Conservation (phyloP, 2,888 invertebrate species). For the Caenorhabditis becei region DNA sequence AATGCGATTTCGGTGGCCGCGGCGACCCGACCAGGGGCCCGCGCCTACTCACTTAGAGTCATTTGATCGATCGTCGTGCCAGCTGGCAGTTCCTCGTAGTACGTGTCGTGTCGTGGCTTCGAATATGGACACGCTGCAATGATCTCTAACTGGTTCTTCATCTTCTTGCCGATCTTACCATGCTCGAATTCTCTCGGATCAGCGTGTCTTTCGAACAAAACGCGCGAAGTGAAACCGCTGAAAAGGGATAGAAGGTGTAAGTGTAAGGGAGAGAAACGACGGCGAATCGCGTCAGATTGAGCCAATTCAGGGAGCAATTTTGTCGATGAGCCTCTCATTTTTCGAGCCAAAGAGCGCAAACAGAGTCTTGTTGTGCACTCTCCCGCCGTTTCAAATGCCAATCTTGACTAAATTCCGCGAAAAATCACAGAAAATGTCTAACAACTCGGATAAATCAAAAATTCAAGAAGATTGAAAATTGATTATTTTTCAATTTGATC, state of each 20-base stretch:
- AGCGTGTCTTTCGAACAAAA: constrained; percentile 32
- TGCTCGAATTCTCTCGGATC: constrained; percentile 13
- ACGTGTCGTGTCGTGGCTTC: constrained; percentile 30
- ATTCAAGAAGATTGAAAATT: no score
- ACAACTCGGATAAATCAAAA: no score
- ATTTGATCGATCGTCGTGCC: constrained; percentile 27
- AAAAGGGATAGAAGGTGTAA: constrained; percentile 9
- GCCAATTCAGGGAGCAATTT: constrained; percentile 43
- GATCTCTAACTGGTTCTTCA: not conserved
- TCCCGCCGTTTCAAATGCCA: not conserved
- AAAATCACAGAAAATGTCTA: no score
- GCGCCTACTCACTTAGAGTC: constrained; percentile 27
- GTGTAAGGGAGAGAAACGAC: not conserved
- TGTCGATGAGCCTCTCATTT: constrained; percentile 34
- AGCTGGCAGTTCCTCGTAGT: constrained; percentile 53
- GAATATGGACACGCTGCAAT: constrained; percentile 28
- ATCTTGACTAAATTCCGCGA: no score
- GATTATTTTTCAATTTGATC: no score
- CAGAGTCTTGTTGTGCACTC: constrained; percentile 3
- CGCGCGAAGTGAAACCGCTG: constrained; percentile 44
- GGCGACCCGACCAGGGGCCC: not conserved
- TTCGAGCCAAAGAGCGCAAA: constrained; percentile 8
- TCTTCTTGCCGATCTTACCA: not conserved
- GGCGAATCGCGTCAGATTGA: constrained; percentile 21
- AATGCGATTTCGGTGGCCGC: constrained; percentile 19